These are phyloP conservation scores for Peromyscus maniculatus DNA, from an alignment of 2,113 vertebrate genomes.

Conservation along the genomic window DNA sequence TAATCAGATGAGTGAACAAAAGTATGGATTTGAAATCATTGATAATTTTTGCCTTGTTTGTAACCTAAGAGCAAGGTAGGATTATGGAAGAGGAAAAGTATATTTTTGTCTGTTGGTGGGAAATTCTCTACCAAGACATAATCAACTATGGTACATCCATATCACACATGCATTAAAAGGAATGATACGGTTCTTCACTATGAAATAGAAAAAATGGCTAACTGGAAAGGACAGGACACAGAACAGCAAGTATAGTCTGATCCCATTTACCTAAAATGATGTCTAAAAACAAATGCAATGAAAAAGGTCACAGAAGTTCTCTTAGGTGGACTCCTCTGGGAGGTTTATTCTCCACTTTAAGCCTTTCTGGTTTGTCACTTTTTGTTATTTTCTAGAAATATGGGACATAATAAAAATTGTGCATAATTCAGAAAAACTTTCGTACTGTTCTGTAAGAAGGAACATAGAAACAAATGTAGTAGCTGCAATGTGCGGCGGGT, in stretches of 20 bases:
- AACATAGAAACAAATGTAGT: conserved; percentile 53
- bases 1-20: conserved; percentile 43
- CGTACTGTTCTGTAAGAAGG: conserved; percentile 48
- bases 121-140: neutral
- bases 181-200: neutral
- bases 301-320: neutral
- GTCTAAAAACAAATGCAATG: neutral
- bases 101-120: neutral
- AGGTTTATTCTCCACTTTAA: neutral
- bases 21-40: neutral
- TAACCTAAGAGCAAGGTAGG: neutral
- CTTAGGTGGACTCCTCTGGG: neutral
- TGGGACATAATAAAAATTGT: conserved; percentile 21
- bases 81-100: neutral
- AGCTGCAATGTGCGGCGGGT: neutral
- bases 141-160: neutral
- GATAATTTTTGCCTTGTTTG: neutral
- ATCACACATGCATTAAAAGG: neutral
- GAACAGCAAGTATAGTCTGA: neutral
- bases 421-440: conserved; percentile 22
- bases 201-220: neutral
- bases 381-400: conserved; percentile 45
- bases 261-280: neutral
- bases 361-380: conserved; percentile 12
- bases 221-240: neutral